These are phyloP conservation scores for Noctua comes DNA, from an alignment of 2,888 invertebrate species.

Conservation along the genomic window DNA sequence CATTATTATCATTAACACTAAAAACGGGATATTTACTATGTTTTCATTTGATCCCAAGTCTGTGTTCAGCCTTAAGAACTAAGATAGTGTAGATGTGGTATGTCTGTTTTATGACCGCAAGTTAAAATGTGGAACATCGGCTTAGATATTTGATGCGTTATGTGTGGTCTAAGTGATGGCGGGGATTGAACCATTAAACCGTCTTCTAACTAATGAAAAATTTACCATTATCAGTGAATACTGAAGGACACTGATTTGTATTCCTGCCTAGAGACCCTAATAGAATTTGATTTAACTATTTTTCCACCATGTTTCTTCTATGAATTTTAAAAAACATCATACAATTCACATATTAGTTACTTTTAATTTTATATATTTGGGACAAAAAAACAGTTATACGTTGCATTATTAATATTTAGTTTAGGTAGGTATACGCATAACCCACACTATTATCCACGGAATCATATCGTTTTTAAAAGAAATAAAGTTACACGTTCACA, in stretches of 20 bases:
- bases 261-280: not conserved
- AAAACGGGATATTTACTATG: no score
- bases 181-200: conserved; percentile 15
- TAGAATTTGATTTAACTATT: not conserved
- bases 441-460: no score
- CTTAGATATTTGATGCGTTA: conserved; percentile 64
- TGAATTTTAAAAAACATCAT: not conserved
- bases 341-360: not conserved
- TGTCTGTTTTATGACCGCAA: conserved; percentile 64
- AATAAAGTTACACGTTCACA: not conserved
- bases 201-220: not conserved
- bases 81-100: conserved; percentile 3
- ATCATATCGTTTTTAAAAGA: no score
- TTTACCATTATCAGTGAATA: not conserved
- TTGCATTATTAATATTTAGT: no score
- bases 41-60: no score
- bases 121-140: conserved; percentile 72
- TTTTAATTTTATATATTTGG: no score
- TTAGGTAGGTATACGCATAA: no score
- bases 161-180: conserved; percentile 59
- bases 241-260: not conserved
- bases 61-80: not conserved
- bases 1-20: no score
- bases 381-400: no score
- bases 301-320: not conserved